Evolutionary conservation across 2,113 vertebrate genomes (phyloP).

Genomic region (Triplophysa dalaica): DNA sequence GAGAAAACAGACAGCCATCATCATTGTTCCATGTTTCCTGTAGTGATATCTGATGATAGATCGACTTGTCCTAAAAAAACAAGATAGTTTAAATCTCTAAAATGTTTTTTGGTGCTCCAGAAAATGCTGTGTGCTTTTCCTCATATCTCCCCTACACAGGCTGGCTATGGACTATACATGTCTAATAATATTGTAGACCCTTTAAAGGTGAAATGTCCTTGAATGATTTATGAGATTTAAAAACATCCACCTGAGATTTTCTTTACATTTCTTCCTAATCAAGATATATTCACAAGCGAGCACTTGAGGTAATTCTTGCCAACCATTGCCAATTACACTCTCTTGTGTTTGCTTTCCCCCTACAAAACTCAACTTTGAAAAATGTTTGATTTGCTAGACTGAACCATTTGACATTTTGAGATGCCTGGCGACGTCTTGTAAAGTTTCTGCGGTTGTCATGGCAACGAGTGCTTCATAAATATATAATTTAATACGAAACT

Average conservation of each 20-base stretch:
- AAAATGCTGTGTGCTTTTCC: background rate
- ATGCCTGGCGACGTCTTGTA: background rate
- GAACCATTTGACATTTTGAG: no score
- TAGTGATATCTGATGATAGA: background rate
- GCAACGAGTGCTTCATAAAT: slow-evolving; percentile 29
- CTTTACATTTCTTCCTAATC: background rate
- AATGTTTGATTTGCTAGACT: background rate
- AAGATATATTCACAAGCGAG: slow-evolving; percentile 6
- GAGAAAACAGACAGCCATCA: background rate
- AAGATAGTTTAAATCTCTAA: no score
- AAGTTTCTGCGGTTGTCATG: slow-evolving; percentile 41
- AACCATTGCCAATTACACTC: background rate
- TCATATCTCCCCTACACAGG: background rate
- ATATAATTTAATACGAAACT: slow-evolving; percentile 29
- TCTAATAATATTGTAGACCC: background rate
- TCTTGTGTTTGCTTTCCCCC: background rate
- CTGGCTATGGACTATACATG: no score
- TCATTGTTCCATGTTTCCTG: background rate
- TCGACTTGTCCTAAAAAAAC: no score
- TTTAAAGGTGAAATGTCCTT: background rate
- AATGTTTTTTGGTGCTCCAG: background rate
- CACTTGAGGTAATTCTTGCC: slow-evolving; percentile 4
- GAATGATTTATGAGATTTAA: background rate
- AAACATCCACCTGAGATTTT: background rate
- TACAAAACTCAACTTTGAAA: background rate